phyloP scores from a whole-genome alignment of 2,888 invertebrate genomes.

The Desoria tigrina region DNA sequence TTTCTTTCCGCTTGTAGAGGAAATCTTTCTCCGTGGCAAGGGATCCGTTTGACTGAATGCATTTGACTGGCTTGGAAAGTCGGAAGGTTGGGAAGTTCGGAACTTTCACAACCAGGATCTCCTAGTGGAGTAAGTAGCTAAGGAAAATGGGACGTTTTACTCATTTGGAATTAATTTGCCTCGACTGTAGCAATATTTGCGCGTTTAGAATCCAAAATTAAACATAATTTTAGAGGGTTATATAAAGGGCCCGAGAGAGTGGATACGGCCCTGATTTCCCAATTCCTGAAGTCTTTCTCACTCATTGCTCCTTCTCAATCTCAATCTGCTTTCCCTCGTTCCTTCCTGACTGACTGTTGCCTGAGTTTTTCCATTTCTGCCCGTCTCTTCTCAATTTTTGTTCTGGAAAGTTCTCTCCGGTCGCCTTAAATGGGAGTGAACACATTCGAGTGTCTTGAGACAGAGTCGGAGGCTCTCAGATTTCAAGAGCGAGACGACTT shows the following conservation, averaged over 20 bases:
- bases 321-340: slow-evolving; percentile 23
- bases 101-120: too few relatives aligned
- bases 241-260: too few relatives aligned
- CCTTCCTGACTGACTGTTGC: slow-evolving; percentile 11
- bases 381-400: slow-evolving; percentile 29
- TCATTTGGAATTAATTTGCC: too few relatives aligned
- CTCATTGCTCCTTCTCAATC: slow-evolving; percentile 37
- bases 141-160: too few relatives aligned
- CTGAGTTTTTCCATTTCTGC: slow-evolving; percentile 5
- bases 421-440: slow-evolving; percentile 14
- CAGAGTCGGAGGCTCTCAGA: neutral
- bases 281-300: slow-evolving; percentile 4
- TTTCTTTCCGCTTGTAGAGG: slow-evolving; percentile 13
- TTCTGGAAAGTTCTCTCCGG: neutral
- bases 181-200: too few relatives aligned
- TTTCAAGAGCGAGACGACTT: neutral
- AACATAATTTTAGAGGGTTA: too few relatives aligned
- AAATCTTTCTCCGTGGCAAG: slow-evolving; percentile 1
- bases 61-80: neutral
- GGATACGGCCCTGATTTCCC: too few relatives aligned
- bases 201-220: too few relatives aligned
- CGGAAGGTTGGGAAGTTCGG: too few relatives aligned
- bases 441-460: neutral
- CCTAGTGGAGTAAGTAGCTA: too few relatives aligned
- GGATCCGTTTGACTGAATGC: neutral